Base-by-base conservation (phyloP, 2,888 invertebrate genomes). In the Latrodectus hesperus region DNA sequence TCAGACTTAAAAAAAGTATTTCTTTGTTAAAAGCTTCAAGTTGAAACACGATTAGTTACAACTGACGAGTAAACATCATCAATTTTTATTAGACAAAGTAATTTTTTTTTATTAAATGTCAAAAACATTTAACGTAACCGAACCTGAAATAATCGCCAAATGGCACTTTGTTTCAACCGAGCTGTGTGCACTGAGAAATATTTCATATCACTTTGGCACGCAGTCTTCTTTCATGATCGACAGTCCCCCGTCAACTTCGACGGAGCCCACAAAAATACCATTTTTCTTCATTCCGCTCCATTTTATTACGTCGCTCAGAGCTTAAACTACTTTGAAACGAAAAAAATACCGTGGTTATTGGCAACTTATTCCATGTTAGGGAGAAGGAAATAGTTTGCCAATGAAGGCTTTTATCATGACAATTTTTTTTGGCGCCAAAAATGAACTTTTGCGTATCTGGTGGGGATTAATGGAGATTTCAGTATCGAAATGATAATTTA, bases 361-460 rank as follows among this genome's bases (percentile, higher is more conserved):
- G 76, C 71, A 84, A 77, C 77, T 84, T 84, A 77, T 76, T 64
- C 22, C 60, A 74, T 60, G 75, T 74, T 68, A 60, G 55, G 22
- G 64, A 55, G 71, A 67, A 76, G 77, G 52, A 76, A 84, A 84
- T 84, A 84, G 83, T 77, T 84, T 84, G 83, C 77, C 71, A 53
- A 84, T 84, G 70, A 16, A 52, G 74, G 16, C 26, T 49, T 55
- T 82, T 68, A 82, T 82, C 65, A 74, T 74, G 67, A 52, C 51
- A 26, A n/a, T 26, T 16, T 72, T 64, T n/a, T 74, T 74, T 17
- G 38, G 26, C 14, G 14, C 51, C 68, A 73, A 74, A 72, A 51
- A 16, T 55, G 55, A 71, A 71, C 22, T 71, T 71, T 60, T n/a
- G 55, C 52, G 51, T 74, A 53, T 65, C 51, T 26, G 53, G 74